These are phyloP conservation scores for Podarcis cretensis DNA, from an alignment of 2,113 vertebrate species.

Conservation along the genomic window DNA sequence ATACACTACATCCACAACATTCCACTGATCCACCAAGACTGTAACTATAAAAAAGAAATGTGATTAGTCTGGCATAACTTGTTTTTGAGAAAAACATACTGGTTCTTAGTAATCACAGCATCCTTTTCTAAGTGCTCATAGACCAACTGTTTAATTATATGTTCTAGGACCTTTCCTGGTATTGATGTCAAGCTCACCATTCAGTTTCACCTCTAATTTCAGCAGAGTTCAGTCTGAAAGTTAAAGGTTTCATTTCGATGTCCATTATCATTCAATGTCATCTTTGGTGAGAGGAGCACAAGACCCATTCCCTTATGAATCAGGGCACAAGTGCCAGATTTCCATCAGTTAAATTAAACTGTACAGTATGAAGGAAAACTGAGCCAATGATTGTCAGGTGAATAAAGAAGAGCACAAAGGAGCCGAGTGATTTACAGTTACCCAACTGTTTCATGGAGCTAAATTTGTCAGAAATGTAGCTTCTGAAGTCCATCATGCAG, in stretches of 20 bases:
- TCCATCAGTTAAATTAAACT: conserved; percentile 13
- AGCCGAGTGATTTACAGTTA: not conserved
- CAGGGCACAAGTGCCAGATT: not conserved
- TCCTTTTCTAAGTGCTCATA: too few relatives aligned
- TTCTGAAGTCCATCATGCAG: not conserved
- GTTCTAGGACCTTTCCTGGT: too few relatives aligned
- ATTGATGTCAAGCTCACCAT: too few relatives aligned
- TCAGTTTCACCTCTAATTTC: not conserved
- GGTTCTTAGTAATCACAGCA: too few relatives aligned
- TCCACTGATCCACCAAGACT: too few relatives aligned
- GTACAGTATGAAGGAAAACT: conserved; percentile 11
- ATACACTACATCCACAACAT: too few relatives aligned
- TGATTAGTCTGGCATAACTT: too few relatives aligned
- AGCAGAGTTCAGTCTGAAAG: conserved; percentile 20
- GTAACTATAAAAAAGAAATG: too few relatives aligned
- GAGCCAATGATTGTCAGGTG: conserved; percentile 21
- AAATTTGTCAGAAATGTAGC: not conserved
- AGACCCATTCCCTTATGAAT: conserved; percentile 8
- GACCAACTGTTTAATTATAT: too few relatives aligned
- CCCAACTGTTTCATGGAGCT: not conserved
- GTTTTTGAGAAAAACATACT: too few relatives aligned
- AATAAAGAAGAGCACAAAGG: not conserved
- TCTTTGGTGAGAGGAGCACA: not conserved
- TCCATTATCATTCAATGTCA: not conserved
- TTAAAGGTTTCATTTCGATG: conserved; percentile 9